phyloP scores from a whole-genome alignment of 2,888 invertebrate genomes.

The Lepeophtheirus nordmannii region DNA sequence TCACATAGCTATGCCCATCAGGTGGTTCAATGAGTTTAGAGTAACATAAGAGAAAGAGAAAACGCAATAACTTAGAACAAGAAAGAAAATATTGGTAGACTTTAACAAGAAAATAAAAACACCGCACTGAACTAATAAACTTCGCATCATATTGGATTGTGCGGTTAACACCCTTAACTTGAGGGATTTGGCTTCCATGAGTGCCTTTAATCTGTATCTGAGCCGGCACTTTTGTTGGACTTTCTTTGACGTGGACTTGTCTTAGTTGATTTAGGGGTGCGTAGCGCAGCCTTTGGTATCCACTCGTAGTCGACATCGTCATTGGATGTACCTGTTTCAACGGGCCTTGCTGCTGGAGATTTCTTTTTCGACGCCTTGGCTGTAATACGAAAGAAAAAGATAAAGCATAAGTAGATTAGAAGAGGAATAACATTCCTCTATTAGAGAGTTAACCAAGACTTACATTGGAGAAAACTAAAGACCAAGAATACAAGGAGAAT shows the following conservation, averaged over 20 bases:
- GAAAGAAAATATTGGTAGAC: not conserved
- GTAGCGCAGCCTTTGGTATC: slow-evolving; percentile 77
- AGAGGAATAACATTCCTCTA: not conserved
- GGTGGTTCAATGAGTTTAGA: not conserved
- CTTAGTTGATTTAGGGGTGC: slow-evolving; percentile 26
- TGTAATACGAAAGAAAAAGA: not conserved
- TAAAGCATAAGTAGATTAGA: not conserved
- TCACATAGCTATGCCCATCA: not conserved
- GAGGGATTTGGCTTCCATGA: too few relatives aligned
- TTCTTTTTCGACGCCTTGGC: slow-evolving; percentile 22
- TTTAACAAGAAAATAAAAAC: not conserved
- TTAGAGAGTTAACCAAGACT: slow-evolving; percentile 32
- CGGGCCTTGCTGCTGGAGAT: slow-evolving; percentile 33
- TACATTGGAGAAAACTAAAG: slow-evolving; percentile 14
- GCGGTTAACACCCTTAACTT: too few relatives aligned
- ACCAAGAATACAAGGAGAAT: slow-evolving; percentile 71
- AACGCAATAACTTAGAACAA: not conserved
- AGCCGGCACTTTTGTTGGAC: slow-evolving; percentile 51
- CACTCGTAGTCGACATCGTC: slow-evolving; percentile 94
- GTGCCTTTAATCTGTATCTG: slow-evolving; percentile 36
- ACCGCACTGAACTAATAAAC: too few relatives aligned
- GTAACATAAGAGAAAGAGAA: not conserved
- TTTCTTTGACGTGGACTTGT: slow-evolving; percentile 58
- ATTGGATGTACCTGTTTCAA: slow-evolving; percentile 74
- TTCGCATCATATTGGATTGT: too few relatives aligned